Conservation (phyloP, 2,113 vertebrate species). For the Onychostoma macrolepis region DNA sequence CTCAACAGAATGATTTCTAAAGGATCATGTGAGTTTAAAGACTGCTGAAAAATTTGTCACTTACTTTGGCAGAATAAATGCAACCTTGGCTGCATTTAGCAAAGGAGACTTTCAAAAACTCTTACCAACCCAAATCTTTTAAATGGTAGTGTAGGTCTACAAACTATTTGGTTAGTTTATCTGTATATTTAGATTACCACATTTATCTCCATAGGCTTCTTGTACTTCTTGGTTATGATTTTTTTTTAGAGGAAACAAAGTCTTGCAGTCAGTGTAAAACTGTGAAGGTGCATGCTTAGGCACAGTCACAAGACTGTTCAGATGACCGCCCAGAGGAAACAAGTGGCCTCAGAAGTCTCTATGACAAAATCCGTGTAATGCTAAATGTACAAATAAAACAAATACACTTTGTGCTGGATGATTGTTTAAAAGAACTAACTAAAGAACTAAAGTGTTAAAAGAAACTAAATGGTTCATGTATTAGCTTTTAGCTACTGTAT, state of each 20-base stretch:
- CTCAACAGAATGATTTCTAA: no score
- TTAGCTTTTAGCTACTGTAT: constrained; percentile 13
- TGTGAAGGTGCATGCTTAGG: neutral
- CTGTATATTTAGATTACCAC: no score
- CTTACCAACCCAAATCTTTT: no score
- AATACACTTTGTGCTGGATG: neutral
- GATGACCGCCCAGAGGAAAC: neutral
- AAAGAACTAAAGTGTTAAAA: no score
- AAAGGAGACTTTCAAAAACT: no score
- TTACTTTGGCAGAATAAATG: no score
- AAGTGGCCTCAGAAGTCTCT: neutral
- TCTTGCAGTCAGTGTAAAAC: constrained; percentile 1
- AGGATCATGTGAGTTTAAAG: no score
- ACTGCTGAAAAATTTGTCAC: no score
- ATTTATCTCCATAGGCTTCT: no score
- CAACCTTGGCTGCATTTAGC: no score
- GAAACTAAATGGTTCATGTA: neutral
- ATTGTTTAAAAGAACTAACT: neutral
- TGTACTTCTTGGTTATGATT: constrained; percentile 1
- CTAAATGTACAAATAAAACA: constrained; percentile 17
- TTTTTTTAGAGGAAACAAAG: neutral
- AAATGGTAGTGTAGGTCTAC: no score
- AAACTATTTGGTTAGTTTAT: no score
- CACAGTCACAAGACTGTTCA: neutral
- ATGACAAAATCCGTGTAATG: neutral